A percentile compares a stretch with the other conserved stretches of the same genome.
Conservation (phyloP, 2,113 vertebrate species). For the Microtus oregoni region DNA sequence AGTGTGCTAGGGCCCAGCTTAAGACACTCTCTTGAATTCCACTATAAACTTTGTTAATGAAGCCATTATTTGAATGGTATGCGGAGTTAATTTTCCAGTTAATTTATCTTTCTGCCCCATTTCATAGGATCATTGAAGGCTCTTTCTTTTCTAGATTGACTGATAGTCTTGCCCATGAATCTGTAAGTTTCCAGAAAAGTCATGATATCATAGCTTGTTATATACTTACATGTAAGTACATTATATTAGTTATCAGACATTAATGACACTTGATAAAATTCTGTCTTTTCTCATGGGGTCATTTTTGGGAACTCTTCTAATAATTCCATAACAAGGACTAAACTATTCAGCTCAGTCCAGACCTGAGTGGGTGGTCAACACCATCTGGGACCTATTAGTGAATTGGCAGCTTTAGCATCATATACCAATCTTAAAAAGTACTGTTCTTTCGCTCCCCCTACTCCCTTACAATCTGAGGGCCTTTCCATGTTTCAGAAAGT, state of each 20-base stretch:
- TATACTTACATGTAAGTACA: background rate
- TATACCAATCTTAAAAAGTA: background rate
- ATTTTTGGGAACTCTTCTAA: background rate
- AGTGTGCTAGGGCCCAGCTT: background rate
- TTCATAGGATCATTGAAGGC: conserved; percentile 14
- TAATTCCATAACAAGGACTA: background rate
- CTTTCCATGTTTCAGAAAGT: conserved; percentile 2
- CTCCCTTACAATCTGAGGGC: background rate
- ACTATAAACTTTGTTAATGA: background rate
- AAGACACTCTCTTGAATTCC: conserved; percentile 10
- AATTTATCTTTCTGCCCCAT: conserved; percentile 1
- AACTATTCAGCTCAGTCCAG: background rate
- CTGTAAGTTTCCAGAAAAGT: conserved; percentile 24
- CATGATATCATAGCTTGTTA: background rate
- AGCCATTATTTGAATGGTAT: background rate
- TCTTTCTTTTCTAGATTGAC: conserved; percentile 5
- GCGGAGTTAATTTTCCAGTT: conserved; percentile 33
- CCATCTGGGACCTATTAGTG: conserved; percentile 7
- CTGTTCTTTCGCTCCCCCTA: background rate
- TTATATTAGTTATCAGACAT: conserved; percentile 13
- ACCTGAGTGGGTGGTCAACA: background rate
- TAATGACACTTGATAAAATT: conserved; percentile 18
- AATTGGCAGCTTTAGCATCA: conserved; percentile 22
- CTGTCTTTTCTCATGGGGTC: background rate
- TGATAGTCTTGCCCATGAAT: background rate